Evolutionary conservation across 2,888 invertebrate species (phyloP).

Genomic region (Pristionchus arcanus): DNA sequence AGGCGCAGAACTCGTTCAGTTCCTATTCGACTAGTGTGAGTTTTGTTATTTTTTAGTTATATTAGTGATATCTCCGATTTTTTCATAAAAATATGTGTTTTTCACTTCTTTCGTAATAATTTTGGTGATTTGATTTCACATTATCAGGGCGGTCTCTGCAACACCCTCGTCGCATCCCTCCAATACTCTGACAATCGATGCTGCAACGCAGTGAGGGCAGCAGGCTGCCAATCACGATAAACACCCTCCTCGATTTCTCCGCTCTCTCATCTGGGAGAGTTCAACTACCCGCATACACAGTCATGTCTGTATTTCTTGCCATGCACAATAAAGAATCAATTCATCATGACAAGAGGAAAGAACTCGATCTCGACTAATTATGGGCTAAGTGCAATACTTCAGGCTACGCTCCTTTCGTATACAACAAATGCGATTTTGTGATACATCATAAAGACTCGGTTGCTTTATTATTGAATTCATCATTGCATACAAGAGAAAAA

Average conservation of each 20-base stretch:
- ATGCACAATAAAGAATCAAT: background rate
- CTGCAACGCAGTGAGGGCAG: conserved; percentile 65
- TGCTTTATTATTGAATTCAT: background rate
- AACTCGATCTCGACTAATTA: conserved; percentile 6
- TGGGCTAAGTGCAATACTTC: too few relatives aligned
- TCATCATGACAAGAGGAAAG: background rate
- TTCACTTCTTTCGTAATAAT: too few relatives aligned
- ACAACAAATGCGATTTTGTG: too few relatives aligned
- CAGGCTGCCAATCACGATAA: conserved; percentile 63
- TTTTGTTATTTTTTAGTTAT: background rate
- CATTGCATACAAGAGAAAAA: background rate
- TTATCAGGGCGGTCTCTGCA: conserved; percentile 56
- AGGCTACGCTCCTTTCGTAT: too few relatives aligned
- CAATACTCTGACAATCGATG: conserved; percentile 66
- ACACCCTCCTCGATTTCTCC: background rate
- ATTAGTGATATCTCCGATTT: too few relatives aligned
- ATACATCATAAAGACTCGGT: too few relatives aligned
- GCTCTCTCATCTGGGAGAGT: conserved; percentile 14
- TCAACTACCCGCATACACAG: background rate
- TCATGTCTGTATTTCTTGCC: conserved; percentile 46
- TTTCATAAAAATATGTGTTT: too few relatives aligned
- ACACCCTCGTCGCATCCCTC: conserved; percentile 62
- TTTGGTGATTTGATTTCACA: too few relatives aligned
- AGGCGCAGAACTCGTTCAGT: conserved; percentile 45
- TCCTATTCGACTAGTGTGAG: conserved; percentile 15